Conservation (phyloP, 1,140 invertebrate species). For the Aphidius ervi region DNA sequence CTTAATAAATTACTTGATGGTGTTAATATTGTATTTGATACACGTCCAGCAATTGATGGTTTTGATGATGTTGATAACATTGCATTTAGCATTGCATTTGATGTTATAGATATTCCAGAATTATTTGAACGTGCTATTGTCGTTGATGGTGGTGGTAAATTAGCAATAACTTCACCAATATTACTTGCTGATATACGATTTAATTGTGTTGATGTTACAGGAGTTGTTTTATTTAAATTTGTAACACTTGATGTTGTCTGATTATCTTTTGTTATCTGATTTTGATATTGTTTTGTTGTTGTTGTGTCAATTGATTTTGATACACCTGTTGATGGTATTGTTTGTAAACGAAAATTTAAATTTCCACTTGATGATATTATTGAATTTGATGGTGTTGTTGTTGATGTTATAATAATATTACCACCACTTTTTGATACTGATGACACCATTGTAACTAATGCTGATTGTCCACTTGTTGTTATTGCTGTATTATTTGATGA, state of each 20-base stretch:
- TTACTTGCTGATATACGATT: conserved; percentile 33
- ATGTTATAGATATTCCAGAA: conserved; percentile 44
- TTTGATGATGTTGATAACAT: conserved; percentile 45
- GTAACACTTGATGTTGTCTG: conserved; percentile 29
- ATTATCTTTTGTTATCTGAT: conserved; percentile 13
- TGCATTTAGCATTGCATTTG: conserved; percentile 50
- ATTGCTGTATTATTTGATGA: too few relatives aligned
- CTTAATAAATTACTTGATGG: conserved; percentile 42
- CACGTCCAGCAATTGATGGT: conserved; percentile 38
- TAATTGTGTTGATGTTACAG: conserved; percentile 31
- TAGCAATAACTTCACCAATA: conserved; percentile 31
- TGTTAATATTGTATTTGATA: conserved; percentile 41
- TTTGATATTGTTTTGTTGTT: conserved; percentile 43
- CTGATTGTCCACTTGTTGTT: conserved; percentile 33
- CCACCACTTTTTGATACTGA: conserved; percentile 49
- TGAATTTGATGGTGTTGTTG: conserved; percentile 26
- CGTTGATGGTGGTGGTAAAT: conserved; percentile 25
- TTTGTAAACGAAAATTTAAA: conserved; percentile 31
- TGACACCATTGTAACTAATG: conserved; percentile 54
- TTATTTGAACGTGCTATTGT: conserved; percentile 23
- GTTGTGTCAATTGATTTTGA: conserved; percentile 44
- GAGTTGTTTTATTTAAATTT: conserved; percentile 29
- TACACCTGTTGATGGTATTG: conserved; percentile 11
- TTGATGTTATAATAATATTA: conserved; percentile 31
- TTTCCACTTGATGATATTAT: conserved; percentile 1